Evolutionary conservation across 2,888 invertebrate species (phyloP), one percentile per base, ranked within the genome.

Genomic region (Perithous albicinctus): DNA sequence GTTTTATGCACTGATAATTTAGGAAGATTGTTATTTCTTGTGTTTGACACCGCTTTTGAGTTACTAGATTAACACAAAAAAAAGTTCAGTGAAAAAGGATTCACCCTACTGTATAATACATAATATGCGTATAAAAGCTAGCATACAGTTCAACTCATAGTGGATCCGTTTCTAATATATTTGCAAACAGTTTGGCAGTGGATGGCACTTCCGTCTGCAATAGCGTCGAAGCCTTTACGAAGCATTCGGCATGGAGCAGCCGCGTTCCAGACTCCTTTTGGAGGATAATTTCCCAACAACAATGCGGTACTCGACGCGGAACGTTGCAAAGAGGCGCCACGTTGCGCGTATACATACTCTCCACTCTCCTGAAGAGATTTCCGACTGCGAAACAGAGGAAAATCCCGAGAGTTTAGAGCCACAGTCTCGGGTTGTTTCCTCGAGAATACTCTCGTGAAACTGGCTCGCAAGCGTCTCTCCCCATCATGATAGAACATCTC

Each of bases 251-350:
- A 29, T 32, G 38, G 32, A 63, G 41, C 56, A 64, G 32, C 54
- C 41, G 41, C 56, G 64, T 64, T 64, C 41, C 78, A 81, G 77
- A 69, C 67, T 74, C 35, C 46, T 38, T 35, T 66, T 64, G 59
- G 18, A 78, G 74, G 78, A 82, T 82, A 75, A 82, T 82, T 78
- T 82, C 70, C 64, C 74, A 78, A 70, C 78, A 78, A 82, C 78
- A 82, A 82, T 78, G 81, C 81, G 56, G 78, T 78, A 75, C 74
- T 82, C 81, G 81, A 78, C 70, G 81, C 81, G 81, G 67, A 82
- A 82, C 81, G 74, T 75, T 63, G 67, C 81, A 78, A 78, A 78
- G 81, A 70, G 81, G 78, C 78, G 81, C 81, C 81, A 59, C 74
- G 43, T 23, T 64, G 43, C 32, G 72, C 69, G 73, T 78, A 23